Evolutionary conservation across 2,797 vertebrate species (phyloP).

Genomic region (Gymnodraco acuticeps): DNA sequence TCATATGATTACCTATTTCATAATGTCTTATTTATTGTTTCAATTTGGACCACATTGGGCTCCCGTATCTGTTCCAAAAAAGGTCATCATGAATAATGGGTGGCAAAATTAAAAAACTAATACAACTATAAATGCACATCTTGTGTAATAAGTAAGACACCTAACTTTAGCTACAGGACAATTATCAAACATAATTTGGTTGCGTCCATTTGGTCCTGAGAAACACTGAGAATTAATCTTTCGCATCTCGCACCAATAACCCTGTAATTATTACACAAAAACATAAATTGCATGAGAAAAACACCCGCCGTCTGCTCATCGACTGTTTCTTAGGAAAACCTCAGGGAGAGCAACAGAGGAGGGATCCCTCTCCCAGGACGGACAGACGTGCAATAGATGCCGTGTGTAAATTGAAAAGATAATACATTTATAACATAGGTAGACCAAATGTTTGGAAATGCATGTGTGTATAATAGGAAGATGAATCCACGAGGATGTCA

Average conservation of each 20-base stretch:
- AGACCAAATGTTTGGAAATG: no score
- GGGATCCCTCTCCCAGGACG: no score
- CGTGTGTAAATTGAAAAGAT: no score
- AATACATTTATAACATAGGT: no score
- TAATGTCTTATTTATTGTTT: neutral
- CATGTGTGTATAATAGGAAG: no score
- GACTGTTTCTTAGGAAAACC: slow-evolving; percentile 40
- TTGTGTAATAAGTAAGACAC: slow-evolving; percentile 40
- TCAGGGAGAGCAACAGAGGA: no score
- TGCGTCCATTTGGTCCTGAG: slow-evolving; percentile 76
- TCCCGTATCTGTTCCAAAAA: neutral
- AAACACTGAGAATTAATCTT: slow-evolving; percentile 57
- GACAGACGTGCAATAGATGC: no score
- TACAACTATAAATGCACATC: slow-evolving; percentile 48
- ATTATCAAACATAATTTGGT: slow-evolving; percentile 62
- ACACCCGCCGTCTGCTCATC: slow-evolving; percentile 52
- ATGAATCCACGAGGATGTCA: no score
- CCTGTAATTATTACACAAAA: slow-evolving; percentile 44
- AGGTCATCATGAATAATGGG: slow-evolving; percentile 9
- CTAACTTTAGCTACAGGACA: slow-evolving; percentile 53
- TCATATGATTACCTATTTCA: neutral
- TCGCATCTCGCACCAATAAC: slow-evolving; percentile 64
- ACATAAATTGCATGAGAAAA: slow-evolving; percentile 64
- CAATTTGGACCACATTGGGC: slow-evolving; percentile 8
- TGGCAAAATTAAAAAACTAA: slow-evolving; percentile 4